phyloP scores from a whole-genome alignment of 2,797 vertebrate genomes.

The Neomorphus geoffroyi region DNA sequence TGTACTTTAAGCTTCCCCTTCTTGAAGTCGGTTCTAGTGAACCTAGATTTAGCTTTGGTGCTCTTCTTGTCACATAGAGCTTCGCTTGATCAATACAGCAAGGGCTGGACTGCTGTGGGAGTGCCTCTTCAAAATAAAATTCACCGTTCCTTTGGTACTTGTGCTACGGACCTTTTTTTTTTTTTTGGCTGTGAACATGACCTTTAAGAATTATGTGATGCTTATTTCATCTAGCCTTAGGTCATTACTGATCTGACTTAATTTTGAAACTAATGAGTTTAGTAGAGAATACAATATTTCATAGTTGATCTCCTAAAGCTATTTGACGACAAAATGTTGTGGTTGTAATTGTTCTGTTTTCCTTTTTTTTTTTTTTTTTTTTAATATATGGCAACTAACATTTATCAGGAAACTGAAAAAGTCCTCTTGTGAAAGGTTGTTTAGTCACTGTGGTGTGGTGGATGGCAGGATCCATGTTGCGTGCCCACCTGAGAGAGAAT shows the following conservation, averaged over 20 bases:
- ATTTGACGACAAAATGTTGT: neutral
- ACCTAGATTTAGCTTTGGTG: neutral
- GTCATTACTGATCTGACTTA: neutral
- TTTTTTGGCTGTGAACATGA: neutral
- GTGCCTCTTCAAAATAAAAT: neutral
- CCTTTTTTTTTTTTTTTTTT: neutral
- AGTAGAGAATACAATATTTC: neutral
- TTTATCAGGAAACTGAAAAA: neutral
- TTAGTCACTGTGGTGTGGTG: neutral
- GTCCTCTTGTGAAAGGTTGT: neutral
- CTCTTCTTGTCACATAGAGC: neutral
- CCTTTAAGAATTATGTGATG: neutral
- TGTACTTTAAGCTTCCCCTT: neutral
- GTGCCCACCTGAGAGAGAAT: neutral
- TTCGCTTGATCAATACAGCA: neutral
- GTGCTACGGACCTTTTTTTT: neutral
- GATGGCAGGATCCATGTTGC: neutral
- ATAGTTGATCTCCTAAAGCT: neutral
- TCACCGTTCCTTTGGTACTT: neutral
- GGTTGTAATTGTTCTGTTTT: neutral
- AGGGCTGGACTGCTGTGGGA: neutral
- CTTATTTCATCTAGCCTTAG: neutral
- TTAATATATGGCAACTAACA: neutral
- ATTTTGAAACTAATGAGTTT: neutral
- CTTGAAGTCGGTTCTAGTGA: neutral